Evolutionary conservation across 2,113 vertebrate genomes (phyloP).

Genomic region (Felis chaus): DNA sequence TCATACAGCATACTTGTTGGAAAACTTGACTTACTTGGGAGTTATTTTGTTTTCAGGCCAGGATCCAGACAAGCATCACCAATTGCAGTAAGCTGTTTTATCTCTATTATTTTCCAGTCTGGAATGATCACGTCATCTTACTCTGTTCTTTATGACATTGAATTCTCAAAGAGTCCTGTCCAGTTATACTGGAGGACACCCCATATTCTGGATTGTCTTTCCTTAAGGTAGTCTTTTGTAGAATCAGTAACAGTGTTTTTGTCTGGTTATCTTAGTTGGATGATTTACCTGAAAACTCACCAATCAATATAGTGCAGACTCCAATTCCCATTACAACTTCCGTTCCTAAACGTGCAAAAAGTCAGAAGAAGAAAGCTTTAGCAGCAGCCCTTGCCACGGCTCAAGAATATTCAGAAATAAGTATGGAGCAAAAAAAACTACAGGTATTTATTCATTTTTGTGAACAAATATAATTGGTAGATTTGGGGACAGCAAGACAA

Average conservation of each 20-base stretch:
- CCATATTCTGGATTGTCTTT: background rate
- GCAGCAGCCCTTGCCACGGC: conserved; percentile 97
- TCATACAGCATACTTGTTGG: background rate
- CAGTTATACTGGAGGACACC: background rate
- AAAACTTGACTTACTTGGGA: background rate
- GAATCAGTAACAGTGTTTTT: conserved; percentile 17
- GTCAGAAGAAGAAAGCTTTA: conserved; percentile 98
- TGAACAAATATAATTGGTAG: background rate
- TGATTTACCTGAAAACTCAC: conserved; percentile 96
- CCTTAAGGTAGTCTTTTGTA: background rate
- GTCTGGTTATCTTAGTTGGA: conserved; percentile 88
- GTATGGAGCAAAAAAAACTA: conserved; percentile 98
- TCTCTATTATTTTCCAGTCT: background rate
- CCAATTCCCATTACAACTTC: conserved; percentile 99
- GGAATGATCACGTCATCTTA: background rate
- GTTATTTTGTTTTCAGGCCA: background rate
- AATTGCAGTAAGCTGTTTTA: background rate
- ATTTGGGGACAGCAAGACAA: background rate
- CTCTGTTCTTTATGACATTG: background rate
- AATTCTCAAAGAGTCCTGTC: background rate
- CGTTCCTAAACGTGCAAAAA: conserved; percentile 98
- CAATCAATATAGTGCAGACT: conserved; percentile 98
- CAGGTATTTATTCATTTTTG: conserved; percentile 86
- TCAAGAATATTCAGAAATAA: conserved; percentile 99
- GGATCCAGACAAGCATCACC: background rate